Evolutionary conservation across 2,888 invertebrate genomes (phyloP).

Genomic region (Diachrysia chrysitis): DNA sequence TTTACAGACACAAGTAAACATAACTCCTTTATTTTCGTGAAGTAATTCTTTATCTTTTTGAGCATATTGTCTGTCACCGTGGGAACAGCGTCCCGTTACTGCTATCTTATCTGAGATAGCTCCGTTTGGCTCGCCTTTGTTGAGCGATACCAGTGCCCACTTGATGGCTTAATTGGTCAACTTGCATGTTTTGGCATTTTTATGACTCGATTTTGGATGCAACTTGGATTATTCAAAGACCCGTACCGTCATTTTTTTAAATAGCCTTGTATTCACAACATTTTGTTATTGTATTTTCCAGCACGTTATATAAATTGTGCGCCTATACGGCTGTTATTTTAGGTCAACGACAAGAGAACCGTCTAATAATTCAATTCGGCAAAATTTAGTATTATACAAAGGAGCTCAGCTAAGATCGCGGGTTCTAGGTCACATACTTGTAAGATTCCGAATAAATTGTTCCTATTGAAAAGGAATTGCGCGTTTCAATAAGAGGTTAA

Average conservation of each 20-base stretch:
- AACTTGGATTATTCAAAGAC: conserved; percentile 22
- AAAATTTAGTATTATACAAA: conserved; percentile 12
- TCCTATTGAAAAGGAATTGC: conserved; percentile 52
- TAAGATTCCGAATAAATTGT: conserved; percentile 46
- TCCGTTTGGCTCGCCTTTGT: conserved; percentile 49
- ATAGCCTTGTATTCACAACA: not conserved
- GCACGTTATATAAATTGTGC: not conserved
- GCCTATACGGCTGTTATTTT: not conserved
- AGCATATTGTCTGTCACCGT: conserved; percentile 59
- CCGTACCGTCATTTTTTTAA: conserved; percentile 5
- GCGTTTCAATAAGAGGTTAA: conserved; percentile 68
- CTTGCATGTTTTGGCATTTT: conserved; percentile 54
- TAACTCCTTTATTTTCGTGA: conserved; percentile 56
- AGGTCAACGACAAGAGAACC: conserved; percentile 1
- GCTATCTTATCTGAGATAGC: conserved; percentile 65
- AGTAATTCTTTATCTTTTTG: conserved; percentile 57
- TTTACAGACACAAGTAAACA: conserved; percentile 45
- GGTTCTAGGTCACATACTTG: conserved; percentile 49
- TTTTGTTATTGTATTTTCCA: not conserved
- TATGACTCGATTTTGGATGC: conserved; percentile 36
- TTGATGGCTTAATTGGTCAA: conserved; percentile 55
- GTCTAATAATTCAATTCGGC: not conserved
- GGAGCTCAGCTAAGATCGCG: conserved; percentile 14
- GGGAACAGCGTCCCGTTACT: conserved; percentile 59
- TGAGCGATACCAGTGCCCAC: conserved; percentile 45